Conservation (phyloP, 2,888 invertebrate genomes). For the Choristoneura rosaceana region DNA sequence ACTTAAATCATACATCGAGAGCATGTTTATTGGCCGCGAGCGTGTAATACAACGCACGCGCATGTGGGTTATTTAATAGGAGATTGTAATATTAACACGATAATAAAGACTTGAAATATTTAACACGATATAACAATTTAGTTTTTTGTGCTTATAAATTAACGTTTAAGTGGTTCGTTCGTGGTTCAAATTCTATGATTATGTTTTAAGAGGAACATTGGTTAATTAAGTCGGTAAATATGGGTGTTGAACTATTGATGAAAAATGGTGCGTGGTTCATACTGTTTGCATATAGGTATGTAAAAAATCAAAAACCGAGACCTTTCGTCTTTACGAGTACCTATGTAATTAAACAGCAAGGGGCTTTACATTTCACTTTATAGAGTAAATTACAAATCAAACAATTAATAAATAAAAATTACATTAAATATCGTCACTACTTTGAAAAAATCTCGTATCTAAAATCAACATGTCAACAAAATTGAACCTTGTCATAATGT, state of each 20-base stretch:
- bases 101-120: slow-evolving; percentile 10
- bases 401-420: too few relatives aligned
- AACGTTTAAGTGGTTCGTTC: neutral
- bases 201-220: neutral
- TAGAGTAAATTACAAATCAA: too few relatives aligned
- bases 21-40: slow-evolving; percentile 19
- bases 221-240: neutral
- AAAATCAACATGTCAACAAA: too few relatives aligned
- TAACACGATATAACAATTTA: slow-evolving; percentile 4
- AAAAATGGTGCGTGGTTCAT: too few relatives aligned
- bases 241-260: neutral
- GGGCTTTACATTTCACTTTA: too few relatives aligned
- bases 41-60: slow-evolving; percentile 13
- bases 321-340: too few relatives aligned
- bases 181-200: neutral
- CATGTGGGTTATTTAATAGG: slow-evolving; percentile 11
- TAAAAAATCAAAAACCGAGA: too few relatives aligned
- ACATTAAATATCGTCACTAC: too few relatives aligned
- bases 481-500: too few relatives aligned
- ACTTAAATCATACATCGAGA: slow-evolving; percentile 19
- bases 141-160: neutral
- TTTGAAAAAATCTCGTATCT: too few relatives aligned
- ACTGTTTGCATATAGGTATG: too few relatives aligned
- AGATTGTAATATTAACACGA: slow-evolving; percentile 10
- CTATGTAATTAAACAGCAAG: too few relatives aligned